Evolutionary conservation across 2,888 invertebrate genomes (phyloP).

Genomic region (Melipona bicolor): DNA sequence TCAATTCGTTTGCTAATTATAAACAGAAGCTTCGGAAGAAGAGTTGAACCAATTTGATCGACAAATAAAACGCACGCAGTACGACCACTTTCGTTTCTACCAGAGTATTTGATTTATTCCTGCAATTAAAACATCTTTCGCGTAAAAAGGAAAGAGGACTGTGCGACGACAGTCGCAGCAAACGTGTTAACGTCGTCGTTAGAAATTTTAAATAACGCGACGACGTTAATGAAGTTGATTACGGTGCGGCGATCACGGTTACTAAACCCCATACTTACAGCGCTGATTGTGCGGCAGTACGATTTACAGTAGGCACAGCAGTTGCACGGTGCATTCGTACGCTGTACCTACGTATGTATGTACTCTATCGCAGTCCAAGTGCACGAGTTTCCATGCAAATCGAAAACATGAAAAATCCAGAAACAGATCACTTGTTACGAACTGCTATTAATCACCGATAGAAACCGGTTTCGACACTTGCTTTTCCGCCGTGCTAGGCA

Average conservation of each 20-base stretch:
- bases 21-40: too few relatives aligned
- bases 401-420: slow-evolving; percentile 26
- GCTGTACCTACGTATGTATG: not conserved
- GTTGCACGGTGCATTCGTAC: not conserved
- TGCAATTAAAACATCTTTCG: too few relatives aligned
- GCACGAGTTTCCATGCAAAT: slow-evolving; percentile 11
- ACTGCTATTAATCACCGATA: slow-evolving; percentile 15
- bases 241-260: not conserved
- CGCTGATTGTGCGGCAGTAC: not conserved
- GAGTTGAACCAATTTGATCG: too few relatives aligned
- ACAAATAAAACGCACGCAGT: too few relatives aligned
- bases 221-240: not conserved
- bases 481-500: not conserved
- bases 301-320: too few relatives aligned
- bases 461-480: slow-evolving; percentile 18
- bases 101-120: too few relatives aligned
- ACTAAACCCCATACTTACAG: not conserved
- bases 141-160: too few relatives aligned
- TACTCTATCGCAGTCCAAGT: not conserved
- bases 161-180: not conserved
- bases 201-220: not conserved
- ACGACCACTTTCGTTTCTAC: too few relatives aligned
- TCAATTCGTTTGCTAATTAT: too few relatives aligned
- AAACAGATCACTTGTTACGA: slow-evolving; percentile 15
- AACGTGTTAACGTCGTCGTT: not conserved